Base-by-base conservation (phyloP, 1,140 invertebrate species). In the Drosophila virilis region DNA sequence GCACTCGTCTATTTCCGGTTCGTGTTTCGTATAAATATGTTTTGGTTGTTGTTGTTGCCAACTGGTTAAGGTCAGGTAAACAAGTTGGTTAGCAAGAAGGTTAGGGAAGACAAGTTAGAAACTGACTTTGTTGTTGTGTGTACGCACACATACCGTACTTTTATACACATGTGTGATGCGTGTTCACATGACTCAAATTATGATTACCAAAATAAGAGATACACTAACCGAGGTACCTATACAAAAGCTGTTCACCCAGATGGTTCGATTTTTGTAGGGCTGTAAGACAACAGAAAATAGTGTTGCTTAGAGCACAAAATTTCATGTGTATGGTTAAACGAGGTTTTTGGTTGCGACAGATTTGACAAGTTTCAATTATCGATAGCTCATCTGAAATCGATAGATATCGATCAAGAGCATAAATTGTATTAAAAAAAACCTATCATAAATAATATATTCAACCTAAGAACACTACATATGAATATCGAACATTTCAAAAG, bases 51-150 rank as follows among this genome's bases (percentile, higher is more conserved):
- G 67, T 62, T 67, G 61, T 70, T 65, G 45, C 67, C 57, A 71
- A 35, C 81, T 68, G 78, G 77, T 80, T 81, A 85, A 86, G 81
- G 81, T 85, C 81, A 85, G 78, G 77, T 77, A 60, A 66, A 57
- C 55, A 68, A 70, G 58, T 65, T 40, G 45, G 42, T 71, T 57
- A 57, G 38, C 38, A 57, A 10, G 15, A 32, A 10, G 17, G 0
- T 3, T 8, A 35, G 8, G 3, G 22, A 28, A 5, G 22, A 28
- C 4, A 28, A 3, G 22, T 5, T 48, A 48, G 46, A 48, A 12
- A 9, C 46, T 48, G 46, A 6, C 46, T 6, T 55, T 58, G 52
- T 12, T n/a, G 28, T 15, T 28, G 22, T 28, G 22, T 28, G 3
- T 13, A n/a, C 7, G 33, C 22, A 40, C 15, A 8, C 1, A 9